Evolutionary conservation across 2,113 vertebrate genomes (phyloP), one percentile per base, ranked within the genome.

Genomic region (Dermatemys mawii): DNA sequence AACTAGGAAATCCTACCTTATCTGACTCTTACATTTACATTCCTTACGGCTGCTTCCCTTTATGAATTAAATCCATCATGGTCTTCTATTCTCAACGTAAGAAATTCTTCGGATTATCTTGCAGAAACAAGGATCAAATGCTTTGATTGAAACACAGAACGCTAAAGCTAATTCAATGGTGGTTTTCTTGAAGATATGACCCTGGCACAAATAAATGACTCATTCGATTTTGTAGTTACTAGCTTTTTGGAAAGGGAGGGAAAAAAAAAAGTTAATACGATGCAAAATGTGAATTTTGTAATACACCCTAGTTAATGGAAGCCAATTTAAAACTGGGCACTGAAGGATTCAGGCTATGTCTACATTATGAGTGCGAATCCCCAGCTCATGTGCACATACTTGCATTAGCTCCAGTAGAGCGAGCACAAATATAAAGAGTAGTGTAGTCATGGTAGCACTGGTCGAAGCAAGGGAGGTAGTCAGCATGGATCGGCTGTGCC

Each of bases 1-100:
- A 98, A 98, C 98, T 98, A 98, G 98, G 98, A 98, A 98, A 98
- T 98, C 98, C 98, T 98, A 98, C 98, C 98, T 98, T 98, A 98
- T 99, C 98, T 98, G 97, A 92, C 92, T 96, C 97, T 98, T 98
- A 97, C 97, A 99, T 98, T 98, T 98, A 98, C 98, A 98, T 98
- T 98, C 98, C 98, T 98, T 96, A 97, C 96, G 97, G 98, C 97
- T 97, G 97, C 97, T 97, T 97, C 97, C 96, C 98, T 98, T 98
- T 98, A 98, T 98, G 98, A 98, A 98, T 98, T 98, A 98, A 98
- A 98, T 98, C 98, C 98, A 98, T 98, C 98, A 98, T 94, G 96
- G 98, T 94, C 98, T 96, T 97, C 98, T 98, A 98, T 98, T 98
- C 98, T 98, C 98, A 97, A 98, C 98, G 98, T 98, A 98, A 98